phyloP scores from a whole-genome alignment of 2,797 vertebrate species.

The Aratinga solstitialis region DNA sequence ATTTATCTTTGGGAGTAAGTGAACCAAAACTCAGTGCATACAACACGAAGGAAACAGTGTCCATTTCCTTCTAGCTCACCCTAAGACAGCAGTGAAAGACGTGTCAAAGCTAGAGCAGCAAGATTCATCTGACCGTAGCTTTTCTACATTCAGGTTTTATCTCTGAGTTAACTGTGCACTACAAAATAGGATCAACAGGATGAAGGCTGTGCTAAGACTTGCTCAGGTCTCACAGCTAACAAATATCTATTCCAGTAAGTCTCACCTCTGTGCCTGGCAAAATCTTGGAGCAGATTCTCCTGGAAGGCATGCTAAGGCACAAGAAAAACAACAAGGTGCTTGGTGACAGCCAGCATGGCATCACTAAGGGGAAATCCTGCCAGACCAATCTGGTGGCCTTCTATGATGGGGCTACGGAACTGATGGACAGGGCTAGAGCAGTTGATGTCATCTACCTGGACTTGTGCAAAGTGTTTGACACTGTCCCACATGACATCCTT shows the following conservation, averaged over 20 bases:
- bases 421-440: too few relatives aligned
- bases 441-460: too few relatives aligned
- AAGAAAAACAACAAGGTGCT: too few relatives aligned
- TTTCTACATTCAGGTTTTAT: neutral
- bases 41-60: neutral
- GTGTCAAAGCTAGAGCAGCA: neutral
- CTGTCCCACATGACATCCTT: too few relatives aligned
- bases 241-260: neutral
- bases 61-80: neutral
- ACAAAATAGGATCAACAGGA: neutral
- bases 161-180: neutral
- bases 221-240: neutral
- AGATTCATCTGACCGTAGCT: neutral
- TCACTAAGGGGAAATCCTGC: too few relatives aligned
- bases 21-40: neutral
- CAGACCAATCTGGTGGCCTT: too few relatives aligned
- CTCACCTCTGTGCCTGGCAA: too few relatives aligned
- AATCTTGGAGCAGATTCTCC: too few relatives aligned
- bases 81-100: neutral
- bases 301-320: too few relatives aligned
- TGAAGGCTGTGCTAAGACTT: neutral
- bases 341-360: too few relatives aligned
- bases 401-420: too few relatives aligned
- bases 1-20: neutral
- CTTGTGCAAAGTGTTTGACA: too few relatives aligned